A percentile compares a stretch with the other conserved stretches of the same genome.
Evolutionary conservation across 2,888 invertebrate genomes (phyloP).

Genomic region (Gisinianus flammeolus): DNA sequence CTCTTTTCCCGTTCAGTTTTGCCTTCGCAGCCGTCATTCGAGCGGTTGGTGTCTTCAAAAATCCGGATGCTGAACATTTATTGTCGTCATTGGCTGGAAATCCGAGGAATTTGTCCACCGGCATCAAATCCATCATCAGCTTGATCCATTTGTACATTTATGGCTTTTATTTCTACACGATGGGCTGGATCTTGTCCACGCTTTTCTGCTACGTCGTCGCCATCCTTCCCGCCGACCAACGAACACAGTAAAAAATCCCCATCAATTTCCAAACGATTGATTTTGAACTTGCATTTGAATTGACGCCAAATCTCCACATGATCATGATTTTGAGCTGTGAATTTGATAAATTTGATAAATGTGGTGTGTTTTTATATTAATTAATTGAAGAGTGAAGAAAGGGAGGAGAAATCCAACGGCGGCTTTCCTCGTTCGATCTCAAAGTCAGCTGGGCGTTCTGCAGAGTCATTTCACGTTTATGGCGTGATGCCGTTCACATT

Average conservation of each 20-base stretch:
- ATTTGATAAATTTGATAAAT: too few relatives aligned
- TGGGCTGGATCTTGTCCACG: too few relatives aligned
- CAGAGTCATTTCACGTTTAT: not conserved
- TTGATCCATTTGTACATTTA: not conserved
- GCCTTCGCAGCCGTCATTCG: not conserved
- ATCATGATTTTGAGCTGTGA: too few relatives aligned
- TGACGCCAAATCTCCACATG: too few relatives aligned
- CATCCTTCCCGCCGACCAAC: too few relatives aligned
- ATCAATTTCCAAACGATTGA: too few relatives aligned
- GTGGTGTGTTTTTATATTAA: too few relatives aligned
- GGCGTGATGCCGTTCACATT: not conserved
- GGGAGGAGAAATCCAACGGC: not conserved
- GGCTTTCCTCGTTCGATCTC: not conserved
- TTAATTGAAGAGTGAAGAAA: too few relatives aligned
- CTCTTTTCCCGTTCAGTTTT: not conserved
- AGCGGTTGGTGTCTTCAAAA: not conserved
- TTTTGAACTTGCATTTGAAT: too few relatives aligned
- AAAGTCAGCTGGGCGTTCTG: not conserved
- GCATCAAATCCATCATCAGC: not conserved
- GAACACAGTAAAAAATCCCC: too few relatives aligned
- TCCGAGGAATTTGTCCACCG: not conserved
- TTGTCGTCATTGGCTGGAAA: not conserved
- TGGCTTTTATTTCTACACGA: too few relatives aligned
- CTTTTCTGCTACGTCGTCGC: too few relatives aligned
- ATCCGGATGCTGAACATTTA: not conserved